phyloP scores from a whole-genome alignment of 2,888 invertebrate genomes.

The Tyria jacobaeae region DNA sequence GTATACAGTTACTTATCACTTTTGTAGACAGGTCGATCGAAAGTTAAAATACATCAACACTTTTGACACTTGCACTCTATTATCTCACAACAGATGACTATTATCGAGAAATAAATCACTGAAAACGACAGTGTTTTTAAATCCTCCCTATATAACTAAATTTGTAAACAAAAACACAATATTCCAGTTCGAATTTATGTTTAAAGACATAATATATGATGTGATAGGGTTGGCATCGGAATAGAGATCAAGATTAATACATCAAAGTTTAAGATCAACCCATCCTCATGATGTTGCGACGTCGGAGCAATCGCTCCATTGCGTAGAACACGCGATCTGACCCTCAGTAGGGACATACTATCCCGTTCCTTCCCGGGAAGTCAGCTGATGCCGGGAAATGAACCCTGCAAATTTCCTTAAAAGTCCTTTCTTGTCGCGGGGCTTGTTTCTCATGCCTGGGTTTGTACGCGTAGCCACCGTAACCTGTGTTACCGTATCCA shows the following conservation, averaged over 20 bases:
- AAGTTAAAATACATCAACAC: conserved; percentile 18
- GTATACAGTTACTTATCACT: conserved; percentile 46
- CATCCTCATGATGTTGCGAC: conserved; percentile 84
- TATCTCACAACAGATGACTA: conserved; percentile 22
- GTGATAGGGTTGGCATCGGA: conserved; percentile 5
- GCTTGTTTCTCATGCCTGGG: conserved; percentile 57
- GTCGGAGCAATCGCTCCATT: conserved; percentile 81
- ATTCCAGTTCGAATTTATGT: not conserved
- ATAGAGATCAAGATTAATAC: conserved; percentile 36
- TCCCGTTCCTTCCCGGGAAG: conserved; percentile 85
- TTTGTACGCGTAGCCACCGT: conserved; percentile 11
- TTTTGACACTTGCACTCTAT: conserved; percentile 42
- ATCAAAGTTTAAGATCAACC: conserved; percentile 64
- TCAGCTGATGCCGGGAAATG: conserved; percentile 86
- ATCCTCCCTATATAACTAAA: not conserved
- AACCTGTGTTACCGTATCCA: conserved; percentile 27
- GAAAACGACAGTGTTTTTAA: conserved; percentile 11
- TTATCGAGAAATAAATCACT: conserved; percentile 7
- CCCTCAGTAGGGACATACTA: conserved; percentile 88
- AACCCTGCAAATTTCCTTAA: conserved; percentile 90
- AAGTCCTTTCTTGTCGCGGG: conserved; percentile 84
- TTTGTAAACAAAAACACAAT: conserved; percentile 8
- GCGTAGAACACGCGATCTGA: conserved; percentile 86
- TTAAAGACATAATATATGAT: not conserved
- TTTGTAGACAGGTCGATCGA: conserved; percentile 19